phyloP scores from a whole-genome alignment of 2,797 vertebrate genomes.

The Xenopus petersii region DNA sequence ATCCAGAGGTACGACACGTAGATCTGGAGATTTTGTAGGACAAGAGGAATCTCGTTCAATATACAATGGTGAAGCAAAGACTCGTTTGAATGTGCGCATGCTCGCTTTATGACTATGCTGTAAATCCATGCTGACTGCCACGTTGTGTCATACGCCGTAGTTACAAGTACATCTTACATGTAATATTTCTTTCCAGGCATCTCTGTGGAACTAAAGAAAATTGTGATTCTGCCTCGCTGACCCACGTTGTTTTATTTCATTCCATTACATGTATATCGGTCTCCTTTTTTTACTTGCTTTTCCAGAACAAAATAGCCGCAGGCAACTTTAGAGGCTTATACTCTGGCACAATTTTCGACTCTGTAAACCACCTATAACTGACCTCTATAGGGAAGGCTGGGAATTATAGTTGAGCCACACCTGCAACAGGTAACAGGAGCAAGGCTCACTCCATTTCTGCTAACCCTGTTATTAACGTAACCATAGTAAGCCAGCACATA shows the following conservation, averaged over 20 bases:
- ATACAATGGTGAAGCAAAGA: conserved; percentile 16
- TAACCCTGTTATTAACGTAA: no score
- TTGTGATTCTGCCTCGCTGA: neutral
- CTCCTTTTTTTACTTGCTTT: neutral
- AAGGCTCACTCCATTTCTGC: no score
- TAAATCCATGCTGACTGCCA: conserved; percentile 33
- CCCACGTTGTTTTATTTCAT: conserved; percentile 28
- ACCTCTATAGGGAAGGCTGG: no score
- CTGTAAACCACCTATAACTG: no score
- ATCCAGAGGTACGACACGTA: conserved; percentile 95
- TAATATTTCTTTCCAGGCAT: conserved; percentile 21
- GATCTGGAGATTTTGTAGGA: conserved; percentile 92
- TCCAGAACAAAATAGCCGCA: neutral
- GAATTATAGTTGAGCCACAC: no score
- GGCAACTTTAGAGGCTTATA: no score
- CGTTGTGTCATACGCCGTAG: conserved; percentile 23
- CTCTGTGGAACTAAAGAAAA: conserved; percentile 38
- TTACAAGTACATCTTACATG: conserved; percentile 34
- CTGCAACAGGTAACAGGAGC: no score
- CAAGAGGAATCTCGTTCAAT: conserved; percentile 26
- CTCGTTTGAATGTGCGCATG: conserved; percentile 31
- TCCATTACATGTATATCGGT: conserved; percentile 13
- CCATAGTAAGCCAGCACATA: no score
- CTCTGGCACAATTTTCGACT: no score
- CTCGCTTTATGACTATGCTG: conserved; percentile 35